Base-by-base conservation (phyloP, 2,113 vertebrate species). In the Monopterus albus region DNA sequence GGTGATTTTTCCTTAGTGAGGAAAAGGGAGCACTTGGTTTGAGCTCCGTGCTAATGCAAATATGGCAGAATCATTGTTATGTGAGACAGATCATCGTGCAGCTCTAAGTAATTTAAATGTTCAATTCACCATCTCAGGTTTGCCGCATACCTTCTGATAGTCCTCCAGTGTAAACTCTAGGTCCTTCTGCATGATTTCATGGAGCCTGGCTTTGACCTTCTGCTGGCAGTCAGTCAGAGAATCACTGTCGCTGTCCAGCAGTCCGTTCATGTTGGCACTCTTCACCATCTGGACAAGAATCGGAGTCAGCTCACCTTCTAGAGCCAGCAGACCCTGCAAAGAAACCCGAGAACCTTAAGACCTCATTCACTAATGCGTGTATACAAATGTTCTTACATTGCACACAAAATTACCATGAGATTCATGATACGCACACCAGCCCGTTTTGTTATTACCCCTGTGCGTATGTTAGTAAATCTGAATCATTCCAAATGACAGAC, bases 271-370 rank as follows among this genome's bases (percentile, higher is more conserved):
- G 88, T 99, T 99, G 87, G 97, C 97, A 47, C 98, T 99, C 92
- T 99, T 99, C 67, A 99, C 98, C 98, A 99, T 99, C 87, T 99
- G 97, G 45, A 99, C 98, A 81, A 99, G 89, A 87, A 99, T 99
- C 1, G 97, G 98, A 0, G 97, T 99, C 71, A 99, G 87, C 85
- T 99, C 98, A 17, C 97, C 98, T 82, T 99, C 98, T 46, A 99
- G 83, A 59, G 98, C 98, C 76, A 99, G 89, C 25, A 99, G 91
- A 38, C 98, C 98, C 98, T 99, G 88, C 62, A 67, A 40, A 55
- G 20, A 69, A 25, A 38, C 13, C 58, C 62, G 40, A 81, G 7
- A 59, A 8, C 4, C 15, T 5, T 0, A 53, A n/a, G n/a, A 26
- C 8, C 8, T n/a, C 38, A 59, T 29, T 35, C 15, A 45, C 1